These are phyloP conservation scores for Malacosoma neustria DNA, from an alignment of 2,888 invertebrate species.

Conservation along the genomic window DNA sequence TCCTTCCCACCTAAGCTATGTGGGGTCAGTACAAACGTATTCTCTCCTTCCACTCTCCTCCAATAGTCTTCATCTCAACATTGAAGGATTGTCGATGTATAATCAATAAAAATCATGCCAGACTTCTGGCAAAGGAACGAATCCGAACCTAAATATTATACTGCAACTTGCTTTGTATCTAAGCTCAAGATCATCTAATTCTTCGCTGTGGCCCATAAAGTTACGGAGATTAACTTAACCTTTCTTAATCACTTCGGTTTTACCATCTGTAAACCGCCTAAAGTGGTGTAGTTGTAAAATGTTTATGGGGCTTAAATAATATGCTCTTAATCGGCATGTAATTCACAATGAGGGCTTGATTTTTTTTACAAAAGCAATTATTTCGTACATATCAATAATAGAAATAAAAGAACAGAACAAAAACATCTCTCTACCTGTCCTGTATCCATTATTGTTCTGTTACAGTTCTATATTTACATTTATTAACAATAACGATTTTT, in stretches of 20 bases:
- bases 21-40: too few relatives aligned
- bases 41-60: too few relatives aligned
- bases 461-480: too few relatives aligned
- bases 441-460: background rate
- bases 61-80: too few relatives aligned
- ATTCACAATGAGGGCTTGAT: background rate
- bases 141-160: too few relatives aligned
- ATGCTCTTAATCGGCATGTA: background rate
- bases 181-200: too few relatives aligned
- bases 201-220: background rate
- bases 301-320: background rate
- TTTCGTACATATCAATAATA: background rate
- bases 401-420: background rate
- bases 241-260: background rate
- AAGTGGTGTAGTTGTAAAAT: background rate
- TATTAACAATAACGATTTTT: too few relatives aligned
- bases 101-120: too few relatives aligned
- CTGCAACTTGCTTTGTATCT: too few relatives aligned
- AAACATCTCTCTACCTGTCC: background rate
- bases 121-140: too few relatives aligned
- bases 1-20: too few relatives aligned
- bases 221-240: background rate
- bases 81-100: too few relatives aligned
- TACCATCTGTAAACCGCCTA: background rate
- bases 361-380: background rate